Percentiles rank a stretch among this genome's conserved stretches.
Conservation (phyloP, 2,113 vertebrate genomes). For the Calidris pugnax region DNA sequence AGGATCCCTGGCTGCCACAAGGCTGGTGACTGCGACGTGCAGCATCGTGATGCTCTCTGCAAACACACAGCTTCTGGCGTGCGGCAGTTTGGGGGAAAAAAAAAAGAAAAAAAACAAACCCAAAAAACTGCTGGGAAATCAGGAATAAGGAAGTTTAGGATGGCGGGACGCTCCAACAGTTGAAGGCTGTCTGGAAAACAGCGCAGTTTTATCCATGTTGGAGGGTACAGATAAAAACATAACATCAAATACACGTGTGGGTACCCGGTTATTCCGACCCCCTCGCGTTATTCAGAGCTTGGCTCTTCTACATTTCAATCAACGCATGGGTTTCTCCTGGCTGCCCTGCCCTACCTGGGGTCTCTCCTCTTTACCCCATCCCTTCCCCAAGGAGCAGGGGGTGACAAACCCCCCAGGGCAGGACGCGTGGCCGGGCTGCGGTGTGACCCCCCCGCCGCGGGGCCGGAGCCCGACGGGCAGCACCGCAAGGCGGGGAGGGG, state of each 20-base stretch:
- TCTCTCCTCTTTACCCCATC: not conserved
- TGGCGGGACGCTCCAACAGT: accelerated
- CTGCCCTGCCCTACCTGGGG: accelerated
- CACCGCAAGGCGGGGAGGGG: not conserved
- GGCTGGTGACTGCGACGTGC: not conserved
- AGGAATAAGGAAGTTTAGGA: not conserved
- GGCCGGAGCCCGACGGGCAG: not conserved
- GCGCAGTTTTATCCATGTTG: not conserved
- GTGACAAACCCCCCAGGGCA: not conserved
- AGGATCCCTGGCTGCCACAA: not conserved
- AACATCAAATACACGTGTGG: not conserved
- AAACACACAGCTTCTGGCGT: not conserved
- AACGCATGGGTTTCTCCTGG: not conserved
- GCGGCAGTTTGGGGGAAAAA: not conserved
- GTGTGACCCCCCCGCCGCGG: not conserved
- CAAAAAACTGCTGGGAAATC: not conserved
- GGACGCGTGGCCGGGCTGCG: not conserved
- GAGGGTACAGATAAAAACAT: not conserved
- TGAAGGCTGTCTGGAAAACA: not conserved
- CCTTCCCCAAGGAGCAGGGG: not conserved
- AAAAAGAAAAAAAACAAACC: too few relatives aligned
- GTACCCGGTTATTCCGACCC: not conserved
- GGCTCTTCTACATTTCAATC: not conserved
- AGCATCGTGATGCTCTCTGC: not conserved
- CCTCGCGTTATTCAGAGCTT: not conserved